Evolutionary conservation across 2,797 vertebrate genomes (phyloP), one percentile per base, ranked within the genome.

Genomic region (Enteromius trimaculatus): DNA sequence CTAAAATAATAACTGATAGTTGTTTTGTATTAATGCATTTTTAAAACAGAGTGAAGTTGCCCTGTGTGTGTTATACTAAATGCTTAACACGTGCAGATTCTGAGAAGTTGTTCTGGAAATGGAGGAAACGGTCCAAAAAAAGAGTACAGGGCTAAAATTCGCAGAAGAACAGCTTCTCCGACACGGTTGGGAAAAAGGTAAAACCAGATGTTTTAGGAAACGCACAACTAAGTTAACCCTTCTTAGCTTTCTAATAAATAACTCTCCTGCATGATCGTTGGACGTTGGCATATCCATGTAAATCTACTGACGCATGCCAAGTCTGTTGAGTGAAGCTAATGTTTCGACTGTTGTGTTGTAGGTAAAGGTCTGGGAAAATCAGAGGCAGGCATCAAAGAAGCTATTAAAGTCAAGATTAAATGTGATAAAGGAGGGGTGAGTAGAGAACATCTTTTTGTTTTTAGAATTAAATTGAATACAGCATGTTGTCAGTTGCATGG

Each of bases 401-500:
- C 97, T 64, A 94, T 98, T 90, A 96, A 94, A 88, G 96, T 98
- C 87, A 96, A 96, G 89, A 92, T 97, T 77, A 99, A 99, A 89
- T 96, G 95, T 55, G 96, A 93, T 90, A 96, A 95, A 85, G 93
- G 95, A 71, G 97, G 97, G 92, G 96, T 97, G 89, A 95, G 96
- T 90, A 72, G 34, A 77, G 0, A 23, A 42, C 6, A 26, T 21
- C 1, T 21, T 44, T 39, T 23, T n/a, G 34, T 11, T 69, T 29
- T 5, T 72, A 23, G 7, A 31, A 16, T 64, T 64, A 21, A 10
- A 21, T 11, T 34, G 29, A 6, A 21, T 26, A 39, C n/a, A 58
- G 17, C 21, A 37, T 55, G 21, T 16, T 13, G 10, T 6, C 37
- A 58, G 31, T 23, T 75, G 49, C 26, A 49, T 16, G 14, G 31